phyloP scores from a whole-genome alignment of 2,888 invertebrate species.

The Drosophila mulleri region DNA sequence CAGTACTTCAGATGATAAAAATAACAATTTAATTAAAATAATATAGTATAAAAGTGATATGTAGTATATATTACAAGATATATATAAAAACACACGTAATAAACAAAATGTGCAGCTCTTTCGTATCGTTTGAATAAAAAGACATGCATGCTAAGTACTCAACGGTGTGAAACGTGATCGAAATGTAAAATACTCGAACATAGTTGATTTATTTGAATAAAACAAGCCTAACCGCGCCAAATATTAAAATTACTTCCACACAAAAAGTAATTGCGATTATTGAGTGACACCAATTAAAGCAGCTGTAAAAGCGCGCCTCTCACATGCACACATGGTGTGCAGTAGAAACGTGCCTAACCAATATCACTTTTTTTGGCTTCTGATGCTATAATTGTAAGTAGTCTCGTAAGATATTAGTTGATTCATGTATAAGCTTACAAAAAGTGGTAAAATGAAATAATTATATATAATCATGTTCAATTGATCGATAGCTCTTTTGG shows the following conservation, averaged over 20 bases:
- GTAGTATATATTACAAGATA: neutral
- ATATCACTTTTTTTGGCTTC: neutral
- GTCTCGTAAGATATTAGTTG: neutral
- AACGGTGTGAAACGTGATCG: neutral
- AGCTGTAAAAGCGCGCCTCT: constrained; percentile 39
- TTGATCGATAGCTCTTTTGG: constrained; percentile 31
- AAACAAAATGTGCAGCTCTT: neutral
- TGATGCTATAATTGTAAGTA: too few relatives aligned
- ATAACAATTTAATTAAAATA: neutral
- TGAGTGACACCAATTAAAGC: constrained; percentile 46
- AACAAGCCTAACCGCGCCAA: neutral
- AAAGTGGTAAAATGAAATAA: neutral
- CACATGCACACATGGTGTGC: constrained; percentile 26
- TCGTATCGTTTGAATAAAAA: neutral
- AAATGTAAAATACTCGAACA: neutral
- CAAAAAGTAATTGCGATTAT: constrained; percentile 1
- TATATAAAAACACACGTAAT: neutral
- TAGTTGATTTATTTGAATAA: neutral
- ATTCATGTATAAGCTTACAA: neutral
- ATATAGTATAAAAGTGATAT: neutral
- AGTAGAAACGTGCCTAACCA: constrained; percentile 13
- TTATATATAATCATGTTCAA: constrained; percentile 1
- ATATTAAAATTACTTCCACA: neutral
- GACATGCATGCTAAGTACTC: neutral
- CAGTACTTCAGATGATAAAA: neutral